Evolutionary conservation across 2,113 vertebrate genomes (phyloP).

Genomic region (Melanotaenia duboulayi): DNA sequence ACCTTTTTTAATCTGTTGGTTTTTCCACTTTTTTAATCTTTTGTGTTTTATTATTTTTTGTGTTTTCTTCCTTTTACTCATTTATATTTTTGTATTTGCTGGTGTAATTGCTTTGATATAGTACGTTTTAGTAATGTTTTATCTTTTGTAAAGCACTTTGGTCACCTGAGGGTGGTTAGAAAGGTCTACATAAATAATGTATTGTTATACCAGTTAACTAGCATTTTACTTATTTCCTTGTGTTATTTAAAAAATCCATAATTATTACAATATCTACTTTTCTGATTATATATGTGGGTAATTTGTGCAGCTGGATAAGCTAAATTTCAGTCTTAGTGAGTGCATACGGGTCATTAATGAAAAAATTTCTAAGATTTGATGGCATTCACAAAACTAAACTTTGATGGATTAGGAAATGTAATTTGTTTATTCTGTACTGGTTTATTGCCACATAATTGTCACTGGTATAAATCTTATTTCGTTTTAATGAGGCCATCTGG

Average conservation of each 20-base stretch:
- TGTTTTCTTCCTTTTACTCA: no score
- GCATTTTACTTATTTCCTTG: slow-evolving; percentile 26
- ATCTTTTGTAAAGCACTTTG: no score
- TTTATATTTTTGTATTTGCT: no score
- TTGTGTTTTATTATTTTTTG: no score
- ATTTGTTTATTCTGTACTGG: slow-evolving; percentile 45
- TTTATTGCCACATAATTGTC: slow-evolving; percentile 55
- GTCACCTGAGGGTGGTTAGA: no score
- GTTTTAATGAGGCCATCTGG: slow-evolving; percentile 65
- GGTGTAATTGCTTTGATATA: no score
- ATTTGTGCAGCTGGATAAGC: slow-evolving; percentile 33
- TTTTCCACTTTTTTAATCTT: no score
- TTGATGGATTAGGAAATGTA: slow-evolving; percentile 44
- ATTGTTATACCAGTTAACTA: no score
- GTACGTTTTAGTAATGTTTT: no score
- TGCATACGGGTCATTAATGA: slow-evolving; percentile 35
- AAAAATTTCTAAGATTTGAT: slow-evolving; percentile 35
- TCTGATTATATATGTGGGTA: slow-evolving; percentile 23
- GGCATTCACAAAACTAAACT: slow-evolving; percentile 36
- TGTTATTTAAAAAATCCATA: slow-evolving; percentile 29
- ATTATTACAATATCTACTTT: slow-evolving; percentile 23
- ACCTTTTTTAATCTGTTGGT: no score
- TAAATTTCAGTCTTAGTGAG: slow-evolving; percentile 12
- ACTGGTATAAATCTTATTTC: slow-evolving; percentile 36
- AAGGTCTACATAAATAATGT: no score